phyloP scores from a whole-genome alignment of 2,797 vertebrate genomes.

The Eremophila alpestris region DNA sequence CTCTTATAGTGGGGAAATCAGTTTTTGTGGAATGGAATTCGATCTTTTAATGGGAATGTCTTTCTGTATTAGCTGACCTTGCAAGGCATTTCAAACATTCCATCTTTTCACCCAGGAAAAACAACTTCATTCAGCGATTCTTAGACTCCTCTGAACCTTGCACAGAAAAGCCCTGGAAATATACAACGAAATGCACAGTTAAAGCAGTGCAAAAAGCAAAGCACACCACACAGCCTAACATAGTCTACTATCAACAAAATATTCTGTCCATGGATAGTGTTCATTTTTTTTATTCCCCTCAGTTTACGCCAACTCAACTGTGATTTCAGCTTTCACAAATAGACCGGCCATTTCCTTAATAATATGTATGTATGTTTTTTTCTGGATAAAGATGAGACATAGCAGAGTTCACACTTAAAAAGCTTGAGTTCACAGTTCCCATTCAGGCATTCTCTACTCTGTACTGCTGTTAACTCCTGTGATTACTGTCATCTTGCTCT shows the following conservation, averaged over 20 bases:
- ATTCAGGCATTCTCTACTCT: neutral
- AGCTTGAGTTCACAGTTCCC: neutral
- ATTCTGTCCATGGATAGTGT: neutral
- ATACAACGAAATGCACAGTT: neutral
- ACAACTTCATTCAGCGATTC: neutral
- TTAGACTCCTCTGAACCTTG: neutral
- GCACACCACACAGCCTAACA: neutral
- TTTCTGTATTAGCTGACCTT: neutral
- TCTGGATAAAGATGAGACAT: neutral
- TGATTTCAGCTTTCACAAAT: neutral
- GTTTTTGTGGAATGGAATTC: neutral
- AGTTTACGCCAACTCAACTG: neutral
- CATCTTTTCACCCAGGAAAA: conserved; percentile 13
- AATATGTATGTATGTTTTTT: neutral
- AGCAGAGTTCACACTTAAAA: neutral
- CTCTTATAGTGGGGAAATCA: neutral
- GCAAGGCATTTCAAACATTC: neutral
- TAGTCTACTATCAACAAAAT: neutral
- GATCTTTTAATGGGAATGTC: neutral
- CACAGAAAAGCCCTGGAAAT: neutral
- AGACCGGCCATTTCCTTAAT: neutral
- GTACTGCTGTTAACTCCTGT: neutral
- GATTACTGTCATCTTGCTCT: neutral
- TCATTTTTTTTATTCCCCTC: neutral
- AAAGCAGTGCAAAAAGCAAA: neutral